Base-by-base conservation (phyloP, 2,113 vertebrate species). In the Rhinolophus ferrumequinum region DNA sequence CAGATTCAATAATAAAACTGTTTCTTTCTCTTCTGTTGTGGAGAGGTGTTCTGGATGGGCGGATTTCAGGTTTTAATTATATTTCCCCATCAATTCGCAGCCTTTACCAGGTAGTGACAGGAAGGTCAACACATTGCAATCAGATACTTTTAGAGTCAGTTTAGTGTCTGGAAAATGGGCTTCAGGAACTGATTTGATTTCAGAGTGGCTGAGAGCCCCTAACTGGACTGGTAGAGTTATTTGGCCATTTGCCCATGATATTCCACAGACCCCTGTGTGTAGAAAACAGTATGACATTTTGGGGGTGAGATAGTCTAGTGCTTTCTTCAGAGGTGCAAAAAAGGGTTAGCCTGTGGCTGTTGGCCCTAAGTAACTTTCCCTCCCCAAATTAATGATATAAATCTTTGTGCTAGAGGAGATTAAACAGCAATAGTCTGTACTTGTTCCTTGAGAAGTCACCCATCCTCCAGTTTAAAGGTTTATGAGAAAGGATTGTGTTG, bases 51-150 rank as follows among this genome's bases (percentile, higher is more conserved):
- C 58, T 85, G 8, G 24, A 18, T 54, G 69, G 58, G 30, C 33
- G 89, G 13, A 94, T 70, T 76, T 92, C 16, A 8, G 67, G 76
- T 96, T 85, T 44, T 56, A 66, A 41, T 41, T 67, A 10, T 13
- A 93, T 70, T 85, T 79, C 1, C 14, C 19, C 26, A 54, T n/a
- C 0, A 91, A 72, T 77, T 95, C 28, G 18, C 28, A 62, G 18
- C 79, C 21, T 80, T 88, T n/a, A 73, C 19, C 6, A 44, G 1
- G 2, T 50, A 69, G 50, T 16, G 47, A 73, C 11, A 60, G 41
- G 9, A 12, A 35, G 33, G 35, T 75, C 56, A 72, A 50, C 19
- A 69, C 60, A 94, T 54, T 93, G 10, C 21, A 87, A 54, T 10
- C 13, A 50, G 28, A 6, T 41, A 14, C 30, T 6, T 58, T 15